Conservation (phyloP, 2,888 invertebrate genomes). For the Rambutsinella grinnellia region DNA sequence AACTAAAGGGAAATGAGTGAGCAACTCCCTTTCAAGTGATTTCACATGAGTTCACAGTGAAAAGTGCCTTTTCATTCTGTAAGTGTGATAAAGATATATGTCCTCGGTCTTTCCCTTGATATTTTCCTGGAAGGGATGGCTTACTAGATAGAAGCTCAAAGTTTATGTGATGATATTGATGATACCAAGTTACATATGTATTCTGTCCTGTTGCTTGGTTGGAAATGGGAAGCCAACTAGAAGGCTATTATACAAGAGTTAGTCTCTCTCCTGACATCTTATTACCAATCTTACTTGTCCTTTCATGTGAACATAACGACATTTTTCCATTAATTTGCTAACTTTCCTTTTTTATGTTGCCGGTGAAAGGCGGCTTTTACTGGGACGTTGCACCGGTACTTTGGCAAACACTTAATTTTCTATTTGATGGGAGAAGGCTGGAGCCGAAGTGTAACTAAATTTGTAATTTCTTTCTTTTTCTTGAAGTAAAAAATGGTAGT, state of each 20-base stretch:
- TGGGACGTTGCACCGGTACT: neutral
- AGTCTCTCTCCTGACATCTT: conserved; percentile 21
- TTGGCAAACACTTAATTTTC: conserved; percentile 39
- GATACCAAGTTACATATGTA: too few relatives aligned
- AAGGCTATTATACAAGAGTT: neutral
- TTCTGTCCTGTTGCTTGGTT: too few relatives aligned
- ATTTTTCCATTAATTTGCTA: conserved; percentile 46
- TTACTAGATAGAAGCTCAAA: too few relatives aligned
- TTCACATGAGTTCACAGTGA: too few relatives aligned
- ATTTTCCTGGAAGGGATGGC: too few relatives aligned
- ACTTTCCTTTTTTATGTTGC: conserved; percentile 12
- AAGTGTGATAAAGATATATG: too few relatives aligned
- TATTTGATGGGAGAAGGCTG: conserved; percentile 22
- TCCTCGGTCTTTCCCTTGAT: too few relatives aligned
- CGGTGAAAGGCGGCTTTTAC: neutral
- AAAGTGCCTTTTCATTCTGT: too few relatives aligned
- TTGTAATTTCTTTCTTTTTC: conserved; percentile 8
- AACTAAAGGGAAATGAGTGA: too few relatives aligned
- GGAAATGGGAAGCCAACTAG: neutral
- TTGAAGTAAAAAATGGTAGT: too few relatives aligned
- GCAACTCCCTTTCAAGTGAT: too few relatives aligned
- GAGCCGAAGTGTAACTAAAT: conserved; percentile 31
- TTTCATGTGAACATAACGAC: conserved; percentile 37
- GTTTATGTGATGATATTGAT: too few relatives aligned
- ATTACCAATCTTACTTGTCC: conserved; percentile 36